phyloP scores from a whole-genome alignment of 1,140 invertebrate species.

The Neodiprion virginianus region DNA sequence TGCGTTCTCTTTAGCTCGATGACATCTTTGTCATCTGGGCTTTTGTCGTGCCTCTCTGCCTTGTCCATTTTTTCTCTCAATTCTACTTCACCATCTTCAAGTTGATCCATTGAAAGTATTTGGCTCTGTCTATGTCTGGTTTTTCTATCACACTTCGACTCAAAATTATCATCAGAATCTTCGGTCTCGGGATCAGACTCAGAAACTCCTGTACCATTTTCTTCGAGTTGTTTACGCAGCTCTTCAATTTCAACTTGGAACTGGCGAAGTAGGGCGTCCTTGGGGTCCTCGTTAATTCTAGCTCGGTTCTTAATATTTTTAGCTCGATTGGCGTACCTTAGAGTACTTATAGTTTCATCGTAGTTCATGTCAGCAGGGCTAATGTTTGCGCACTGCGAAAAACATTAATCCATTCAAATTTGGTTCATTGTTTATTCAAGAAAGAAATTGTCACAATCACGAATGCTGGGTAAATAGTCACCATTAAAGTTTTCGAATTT shows the following conservation, averaged over 20 bases:
- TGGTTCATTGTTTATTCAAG: not conserved
- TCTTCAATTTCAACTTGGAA: constrained; percentile 98
- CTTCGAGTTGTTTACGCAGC: constrained; percentile 84
- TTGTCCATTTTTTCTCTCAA: constrained; percentile 51
- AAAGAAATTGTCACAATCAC: not conserved
- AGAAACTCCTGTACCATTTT: constrained; percentile 57
- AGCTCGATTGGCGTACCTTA: constrained; percentile 95
- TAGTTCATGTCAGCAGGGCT: constrained; percentile 97
- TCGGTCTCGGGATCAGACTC: constrained; percentile 52
- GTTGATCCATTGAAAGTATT: constrained; percentile 52
- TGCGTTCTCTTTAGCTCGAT: constrained; percentile 60
- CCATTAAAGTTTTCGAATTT: constrained; percentile 97
- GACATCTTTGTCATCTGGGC: constrained; percentile 53
- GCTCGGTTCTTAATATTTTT: constrained; percentile 98
- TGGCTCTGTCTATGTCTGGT: constrained; percentile 47
- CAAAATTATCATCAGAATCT: constrained; percentile 46
- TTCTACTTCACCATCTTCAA: constrained; percentile 43
- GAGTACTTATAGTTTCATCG: constrained; percentile 96
- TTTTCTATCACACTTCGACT: constrained; percentile 42
- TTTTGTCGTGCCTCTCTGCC: constrained; percentile 55
- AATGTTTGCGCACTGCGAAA: constrained; percentile 83
- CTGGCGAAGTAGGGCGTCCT: constrained; percentile 93
- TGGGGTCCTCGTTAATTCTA: constrained; percentile 97
- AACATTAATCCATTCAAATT: constrained; percentile 24
- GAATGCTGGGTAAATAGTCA: constrained; percentile 42